Base-by-base conservation (phyloP, 2,797 vertebrate species). In the Hirundo rustica region DNA sequence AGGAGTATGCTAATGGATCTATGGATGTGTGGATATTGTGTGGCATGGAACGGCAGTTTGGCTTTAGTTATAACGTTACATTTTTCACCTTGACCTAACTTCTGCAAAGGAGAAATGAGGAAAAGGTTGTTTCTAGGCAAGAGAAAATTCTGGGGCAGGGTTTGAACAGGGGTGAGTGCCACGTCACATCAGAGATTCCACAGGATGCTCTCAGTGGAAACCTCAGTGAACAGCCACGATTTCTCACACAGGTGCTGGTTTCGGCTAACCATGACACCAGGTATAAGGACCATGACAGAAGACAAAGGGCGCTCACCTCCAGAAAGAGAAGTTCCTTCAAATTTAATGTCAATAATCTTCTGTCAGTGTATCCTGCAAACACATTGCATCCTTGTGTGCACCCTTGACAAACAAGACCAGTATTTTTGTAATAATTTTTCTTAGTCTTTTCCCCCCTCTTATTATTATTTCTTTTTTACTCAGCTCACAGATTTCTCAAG, bases 1-100 rank as follows among this genome's bases (percentile, higher is more conserved):
- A 82, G 64, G 72, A 38, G 29, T 85, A 87, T 89, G 95, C 89
- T 95, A 95, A 96, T 73, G 57, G 45, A 64, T 15, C 50, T 75
- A 1, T 65, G 44, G 23, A 61, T 51, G 60, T 85, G 80, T 75
- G 55, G 53, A 86, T 64, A 67, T 78, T 84, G 34, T 22, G 70
- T 5, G 32, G 17, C 57, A 89, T 13, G 25, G 54, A 61, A 93
- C 86, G 45, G 16, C 6, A 66, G 57, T 81, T 72, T 73, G 19
- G 17, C 16, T 73, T 90, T n/a, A 61, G 54, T 34, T 64, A 30
- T 26, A 55, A 62, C 34, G 36, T 30, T 36, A 17, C 6, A 3
- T 74, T 78, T 88, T 89, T 5, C 14, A 54, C 32, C 14, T 65
- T 16, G 7, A 80, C 25, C 64, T 48, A 51, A 47, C 68, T 74